These are phyloP conservation scores for Crambe crambe DNA, from an alignment of 37 sponge, comb jelly and placozoan species.

Conservation along the genomic window DNA sequence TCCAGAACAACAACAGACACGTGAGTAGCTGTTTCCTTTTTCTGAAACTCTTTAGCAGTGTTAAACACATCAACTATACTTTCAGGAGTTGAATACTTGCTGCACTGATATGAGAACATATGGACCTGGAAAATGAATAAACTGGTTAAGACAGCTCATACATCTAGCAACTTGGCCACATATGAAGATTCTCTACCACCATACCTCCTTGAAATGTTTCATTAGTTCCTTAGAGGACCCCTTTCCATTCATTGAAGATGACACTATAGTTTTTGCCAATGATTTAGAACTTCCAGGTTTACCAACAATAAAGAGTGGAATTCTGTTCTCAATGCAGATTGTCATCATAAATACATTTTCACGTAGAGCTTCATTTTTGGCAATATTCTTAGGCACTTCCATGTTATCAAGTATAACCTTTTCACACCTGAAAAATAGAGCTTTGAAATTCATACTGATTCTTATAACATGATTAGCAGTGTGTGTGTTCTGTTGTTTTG, in stretches of 20 bases:
- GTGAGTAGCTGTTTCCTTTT: slow-evolving; percentile 47
- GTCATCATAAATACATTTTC: slow-evolving; percentile 99
- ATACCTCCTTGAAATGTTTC: slow-evolving; percentile 53
- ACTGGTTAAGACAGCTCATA: too few relatives aligned
- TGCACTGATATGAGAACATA: slow-evolving; percentile 90
- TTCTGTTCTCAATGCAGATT: slow-evolving; percentile 92
- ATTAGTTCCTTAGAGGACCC: slow-evolving; percentile 16
- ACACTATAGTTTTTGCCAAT: slow-evolving; percentile 81
- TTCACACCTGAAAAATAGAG: slow-evolving; percentile 63
- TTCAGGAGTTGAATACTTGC: slow-evolving; percentile 76
- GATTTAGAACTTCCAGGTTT: slow-evolving; percentile 97
- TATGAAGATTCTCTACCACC: neutral
- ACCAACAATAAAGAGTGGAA: slow-evolving; percentile 94
- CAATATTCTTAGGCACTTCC: slow-evolving; percentile 65
- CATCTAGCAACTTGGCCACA: neutral
- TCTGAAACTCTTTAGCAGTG: slow-evolving; percentile 59
- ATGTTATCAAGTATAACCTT: slow-evolving; percentile 49
- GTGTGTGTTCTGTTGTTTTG: too few relatives aligned
- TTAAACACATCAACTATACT: slow-evolving; percentile 78
- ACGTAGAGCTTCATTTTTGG: slow-evolving; percentile 86
- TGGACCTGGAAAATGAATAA: slow-evolving; percentile 7
- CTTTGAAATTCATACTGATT: neutral
- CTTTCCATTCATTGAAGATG: slow-evolving; percentile 75
- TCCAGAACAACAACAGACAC: slow-evolving; percentile 88
- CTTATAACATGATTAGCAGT: too few relatives aligned